These are phyloP conservation scores for Latheticus oryzae DNA, from an alignment of 2,888 invertebrate genomes.

Conservation along the genomic window DNA sequence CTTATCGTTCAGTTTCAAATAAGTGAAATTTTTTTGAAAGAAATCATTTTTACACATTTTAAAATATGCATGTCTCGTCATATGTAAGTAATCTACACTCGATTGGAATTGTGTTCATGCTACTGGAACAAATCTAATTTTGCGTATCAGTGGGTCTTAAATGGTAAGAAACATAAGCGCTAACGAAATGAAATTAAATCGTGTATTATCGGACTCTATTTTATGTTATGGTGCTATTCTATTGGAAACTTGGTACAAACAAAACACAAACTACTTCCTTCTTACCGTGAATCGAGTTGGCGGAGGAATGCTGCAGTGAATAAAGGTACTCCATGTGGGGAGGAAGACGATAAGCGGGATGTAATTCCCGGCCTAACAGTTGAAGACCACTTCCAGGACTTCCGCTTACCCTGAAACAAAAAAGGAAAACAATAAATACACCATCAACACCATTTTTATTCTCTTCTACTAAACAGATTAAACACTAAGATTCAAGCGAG, in stretches of 20 bases:
- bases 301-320: slow-evolving; percentile 75
- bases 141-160: slow-evolving; percentile 20
- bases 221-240: not conserved
- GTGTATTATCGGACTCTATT: slow-evolving; percentile 12
- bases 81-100: slow-evolving; percentile 6
- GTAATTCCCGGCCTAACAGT: slow-evolving; percentile 71
- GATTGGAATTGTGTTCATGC: slow-evolving; percentile 4
- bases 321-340: slow-evolving; percentile 85
- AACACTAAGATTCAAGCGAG: too few relatives aligned
- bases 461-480: too few relatives aligned
- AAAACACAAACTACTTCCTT: slow-evolving; percentile 22
- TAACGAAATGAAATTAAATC: slow-evolving; percentile 13
- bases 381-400: slow-evolving; percentile 68
- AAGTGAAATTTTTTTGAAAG: too few relatives aligned
- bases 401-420: slow-evolving; percentile 62
- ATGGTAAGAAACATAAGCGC: slow-evolving; percentile 10
- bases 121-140: slow-evolving; percentile 18
- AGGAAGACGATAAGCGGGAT: slow-evolving; percentile 78
- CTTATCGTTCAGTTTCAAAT: too few relatives aligned
- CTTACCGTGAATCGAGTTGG: slow-evolving; percentile 78
- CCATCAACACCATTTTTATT: too few relatives aligned
- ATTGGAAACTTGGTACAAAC: slow-evolving; percentile 2
- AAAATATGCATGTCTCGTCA: too few relatives aligned
- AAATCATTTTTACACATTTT: too few relatives aligned
- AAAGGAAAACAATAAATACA: too few relatives aligned